Conservation (phyloP, 2,797 vertebrate species). For the Cetoscarus ocellatus region DNA sequence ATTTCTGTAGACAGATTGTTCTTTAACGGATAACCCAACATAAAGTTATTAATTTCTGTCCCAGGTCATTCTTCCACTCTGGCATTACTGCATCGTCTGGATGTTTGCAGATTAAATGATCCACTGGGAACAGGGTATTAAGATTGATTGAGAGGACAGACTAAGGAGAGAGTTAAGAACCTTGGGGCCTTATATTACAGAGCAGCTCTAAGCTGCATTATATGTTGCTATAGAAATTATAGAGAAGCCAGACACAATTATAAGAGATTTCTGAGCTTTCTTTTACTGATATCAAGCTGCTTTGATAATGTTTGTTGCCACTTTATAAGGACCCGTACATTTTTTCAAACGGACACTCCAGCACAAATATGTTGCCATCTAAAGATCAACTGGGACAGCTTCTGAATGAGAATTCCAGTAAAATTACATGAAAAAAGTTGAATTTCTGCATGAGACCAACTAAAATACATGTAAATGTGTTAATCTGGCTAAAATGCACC, state of each 20-base stretch:
- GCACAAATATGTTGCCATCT: not conserved
- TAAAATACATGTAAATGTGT: no score
- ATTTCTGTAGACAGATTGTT: conserved; percentile 1
- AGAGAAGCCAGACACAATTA: conserved; percentile 33
- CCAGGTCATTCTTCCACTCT: conserved; percentile 47
- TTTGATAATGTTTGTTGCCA: not conserved
- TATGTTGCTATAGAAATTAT: conserved; percentile 56
- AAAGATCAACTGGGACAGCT: not conserved
- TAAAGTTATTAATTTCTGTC: conserved; percentile 35
- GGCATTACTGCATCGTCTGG: conserved; percentile 63
- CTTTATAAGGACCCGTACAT: not conserved
- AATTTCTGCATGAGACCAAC: no score
- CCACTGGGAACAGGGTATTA: conserved; percentile 65
- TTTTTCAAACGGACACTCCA: not conserved
- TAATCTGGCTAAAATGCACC: no score
- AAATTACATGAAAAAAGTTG: no score
- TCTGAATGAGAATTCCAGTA: no score
- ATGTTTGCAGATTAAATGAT: conserved; percentile 66
- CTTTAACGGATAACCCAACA: conserved; percentile 21
- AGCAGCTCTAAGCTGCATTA: conserved; percentile 57
- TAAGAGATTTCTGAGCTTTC: conserved; percentile 4
- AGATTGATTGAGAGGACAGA: conserved; percentile 70
- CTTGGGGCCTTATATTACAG: conserved; percentile 58
- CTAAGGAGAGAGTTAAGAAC: conserved; percentile 69
- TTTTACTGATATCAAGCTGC: conserved; percentile 25